phyloP scores from a whole-genome alignment of 2,113 vertebrate species.

The Chaetops frenatus region DNA sequence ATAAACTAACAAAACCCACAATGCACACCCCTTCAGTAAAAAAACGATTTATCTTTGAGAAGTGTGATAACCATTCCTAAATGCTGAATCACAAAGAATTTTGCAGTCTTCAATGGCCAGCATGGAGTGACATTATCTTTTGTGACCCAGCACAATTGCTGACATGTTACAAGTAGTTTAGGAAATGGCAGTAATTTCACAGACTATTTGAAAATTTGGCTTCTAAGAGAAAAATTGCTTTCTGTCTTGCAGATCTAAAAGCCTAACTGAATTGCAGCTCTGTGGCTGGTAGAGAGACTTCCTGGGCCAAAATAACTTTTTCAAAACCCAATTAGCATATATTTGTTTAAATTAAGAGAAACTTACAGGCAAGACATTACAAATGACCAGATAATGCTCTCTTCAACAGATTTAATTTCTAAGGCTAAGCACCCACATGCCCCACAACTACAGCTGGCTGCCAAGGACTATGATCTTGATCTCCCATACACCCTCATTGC shows the following conservation, averaged over 20 bases:
- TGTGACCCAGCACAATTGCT: background rate
- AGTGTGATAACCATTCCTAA: background rate
- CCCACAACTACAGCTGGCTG: background rate
- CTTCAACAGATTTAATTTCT: background rate
- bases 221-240: background rate
- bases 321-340: background rate
- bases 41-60: background rate
- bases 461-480: background rate
- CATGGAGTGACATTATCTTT: background rate
- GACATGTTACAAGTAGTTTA: background rate
- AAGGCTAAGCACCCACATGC: background rate
- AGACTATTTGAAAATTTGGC: background rate
- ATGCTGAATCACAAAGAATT: background rate
- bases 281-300: background rate
- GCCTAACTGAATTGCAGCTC: background rate
- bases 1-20: background rate
- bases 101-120: background rate
- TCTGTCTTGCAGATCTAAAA: background rate
- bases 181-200: background rate
- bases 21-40: background rate
- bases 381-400: background rate
- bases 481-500: background rate
- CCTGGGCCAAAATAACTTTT: background rate
- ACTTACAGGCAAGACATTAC: background rate
- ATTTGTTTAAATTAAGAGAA: background rate